Base-by-base conservation (phyloP, 2,797 vertebrate species). In the Anguilla anguilla region DNA sequence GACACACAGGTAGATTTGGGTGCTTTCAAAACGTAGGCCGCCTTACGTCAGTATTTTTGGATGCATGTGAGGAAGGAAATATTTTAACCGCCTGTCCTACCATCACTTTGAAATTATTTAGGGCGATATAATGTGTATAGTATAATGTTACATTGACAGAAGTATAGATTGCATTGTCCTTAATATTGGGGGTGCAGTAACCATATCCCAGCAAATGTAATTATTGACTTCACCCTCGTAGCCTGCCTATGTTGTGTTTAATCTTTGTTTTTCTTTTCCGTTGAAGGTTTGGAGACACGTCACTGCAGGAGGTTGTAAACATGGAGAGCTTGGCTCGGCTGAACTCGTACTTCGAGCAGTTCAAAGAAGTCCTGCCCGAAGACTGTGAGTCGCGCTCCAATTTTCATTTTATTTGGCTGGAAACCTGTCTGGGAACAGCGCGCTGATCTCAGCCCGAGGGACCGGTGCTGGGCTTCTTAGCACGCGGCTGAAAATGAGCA, bases 351-450 rank as follows among this genome's bases (percentile, higher is more conserved):
- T 99, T 98, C 67, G 98, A 99, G 89, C 98, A 99, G 93, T 99
- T 99, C 92, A 99, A 98, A 94, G 99, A 99, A 93, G 98, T 99
- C 91, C 95, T 99, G 91, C 98, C 98, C 67, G 98, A 99, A 92
- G 99, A 83, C 17, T 85, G 87, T 88, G 72, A 88, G 69, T 88
- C 9, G 2, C n/a, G 39, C 39, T 28, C 53, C 72, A 0, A 25
- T n/a, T 13, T 6, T 59, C 61, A 13, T 55, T 67, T 67, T 13
- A 9, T 46, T 49, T 46, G 43, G 4, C 59, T 28, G 0, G 17
- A 77, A 46, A 49, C 39, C 11, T 10, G 19, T 81, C 39, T 79
- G 3, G 11, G 69, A 79, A 46, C 6, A 72, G 11, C 35, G 15
- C 13, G 5, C 72, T 77, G 39, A 77, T 39, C 13, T 39, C 13